phyloP scores from a whole-genome alignment of 2,888 invertebrate genomes.

The Drosophila ustulata region DNA sequence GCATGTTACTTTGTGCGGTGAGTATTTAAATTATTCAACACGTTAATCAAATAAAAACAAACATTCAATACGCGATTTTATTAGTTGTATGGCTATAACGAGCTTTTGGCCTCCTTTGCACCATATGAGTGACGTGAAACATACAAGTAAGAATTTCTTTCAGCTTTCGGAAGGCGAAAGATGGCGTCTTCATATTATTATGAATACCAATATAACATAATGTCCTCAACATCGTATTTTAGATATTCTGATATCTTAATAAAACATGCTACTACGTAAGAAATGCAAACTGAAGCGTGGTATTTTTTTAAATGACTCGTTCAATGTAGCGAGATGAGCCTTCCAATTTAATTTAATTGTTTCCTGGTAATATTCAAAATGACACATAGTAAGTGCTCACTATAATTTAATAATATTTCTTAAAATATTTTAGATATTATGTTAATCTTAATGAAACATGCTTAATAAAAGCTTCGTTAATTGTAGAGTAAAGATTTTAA shows the following conservation, averaged over 20 bases:
- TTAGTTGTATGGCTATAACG: conserved; percentile 62
- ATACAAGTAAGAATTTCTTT: conserved; percentile 53
- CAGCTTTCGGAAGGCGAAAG: conserved; percentile 45
- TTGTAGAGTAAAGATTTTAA: too few relatives aligned
- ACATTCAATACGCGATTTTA: background rate
- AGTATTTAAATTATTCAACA: background rate
- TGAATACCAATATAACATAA: conserved; percentile 50
- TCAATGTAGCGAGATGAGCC: too few relatives aligned
- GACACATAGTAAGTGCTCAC: too few relatives aligned
- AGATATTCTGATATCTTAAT: conserved; percentile 5
- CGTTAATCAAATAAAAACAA: background rate
- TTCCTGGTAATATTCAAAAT: too few relatives aligned
- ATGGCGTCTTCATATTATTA: conserved; percentile 52
- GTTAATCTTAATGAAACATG: too few relatives aligned
- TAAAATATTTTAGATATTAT: too few relatives aligned
- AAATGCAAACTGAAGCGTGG: background rate
- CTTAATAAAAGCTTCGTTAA: too few relatives aligned
- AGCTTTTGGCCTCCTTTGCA: conserved; percentile 76
- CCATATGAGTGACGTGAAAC: conserved; percentile 53
- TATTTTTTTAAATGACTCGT: too few relatives aligned
- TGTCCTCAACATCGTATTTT: background rate
- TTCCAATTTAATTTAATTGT: too few relatives aligned
- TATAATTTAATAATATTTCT: too few relatives aligned
- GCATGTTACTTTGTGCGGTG: conserved; percentile 67
- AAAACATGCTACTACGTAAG: background rate